phyloP scores from a whole-genome alignment of 2,888 invertebrate species.

The Chromoteleia sp. region DNA sequence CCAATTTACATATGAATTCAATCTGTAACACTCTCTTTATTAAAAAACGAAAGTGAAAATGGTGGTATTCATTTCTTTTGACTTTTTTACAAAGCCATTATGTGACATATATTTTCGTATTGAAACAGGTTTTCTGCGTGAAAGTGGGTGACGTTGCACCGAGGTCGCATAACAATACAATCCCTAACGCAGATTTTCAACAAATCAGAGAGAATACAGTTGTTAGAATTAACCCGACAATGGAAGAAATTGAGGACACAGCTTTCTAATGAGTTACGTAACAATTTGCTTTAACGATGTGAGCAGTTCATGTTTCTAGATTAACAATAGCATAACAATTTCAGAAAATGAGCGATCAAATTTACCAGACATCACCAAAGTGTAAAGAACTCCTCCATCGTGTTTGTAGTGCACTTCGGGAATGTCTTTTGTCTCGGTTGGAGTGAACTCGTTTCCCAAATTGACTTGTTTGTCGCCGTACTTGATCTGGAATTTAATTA shows the following conservation, averaged over 20 bases:
- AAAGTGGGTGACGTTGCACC: constrained; percentile 56
- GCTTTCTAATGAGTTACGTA: constrained; percentile 34
- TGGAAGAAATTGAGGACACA: constrained; percentile 8
- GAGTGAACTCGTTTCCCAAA: constrained; percentile 81
- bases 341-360: no score
- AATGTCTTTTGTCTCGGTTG: constrained; percentile 79
- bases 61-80: constrained; percentile 4
- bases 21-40: no score
- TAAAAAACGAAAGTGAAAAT: constrained; percentile 1
- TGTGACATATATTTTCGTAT: constrained; percentile 32
- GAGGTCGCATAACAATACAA: constrained; percentile 42
- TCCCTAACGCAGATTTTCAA: constrained; percentile 14
- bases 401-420: constrained; percentile 83
- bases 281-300: no score
- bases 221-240: constrained; percentile 15
- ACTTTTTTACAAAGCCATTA: constrained; percentile 20
- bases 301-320: no score
- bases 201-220: constrained; percentile 15
- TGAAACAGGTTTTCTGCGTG: constrained; percentile 65
- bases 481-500: constrained; percentile 80
- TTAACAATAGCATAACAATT: no score
- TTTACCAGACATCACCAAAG: constrained; percentile 81
- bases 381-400: constrained; percentile 83
- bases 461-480: constrained; percentile 79
- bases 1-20: no score